phyloP scores from a whole-genome alignment of 2,888 invertebrate species.

The Orthosia incerta region DNA sequence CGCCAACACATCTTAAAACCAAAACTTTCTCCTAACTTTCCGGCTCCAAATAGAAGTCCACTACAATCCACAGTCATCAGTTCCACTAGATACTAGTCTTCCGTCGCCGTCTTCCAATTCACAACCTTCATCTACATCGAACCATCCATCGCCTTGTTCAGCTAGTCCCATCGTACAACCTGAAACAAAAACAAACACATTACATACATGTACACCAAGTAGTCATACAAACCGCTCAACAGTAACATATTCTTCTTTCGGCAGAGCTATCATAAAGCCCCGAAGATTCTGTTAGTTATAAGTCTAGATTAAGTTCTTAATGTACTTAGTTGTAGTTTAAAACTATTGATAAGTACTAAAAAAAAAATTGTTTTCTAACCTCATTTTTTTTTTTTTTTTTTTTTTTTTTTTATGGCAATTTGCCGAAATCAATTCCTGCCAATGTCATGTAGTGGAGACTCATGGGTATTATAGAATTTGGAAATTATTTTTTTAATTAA shows the following conservation, averaged over 20 bases:
- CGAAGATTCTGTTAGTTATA: too few relatives aligned
- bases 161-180: neutral
- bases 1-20: neutral
- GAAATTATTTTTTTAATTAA: too few relatives aligned
- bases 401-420: too few relatives aligned
- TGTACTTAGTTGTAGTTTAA: too few relatives aligned
- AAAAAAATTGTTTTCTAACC: too few relatives aligned
- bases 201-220: neutral
- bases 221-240: neutral
- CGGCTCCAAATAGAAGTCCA: neutral
- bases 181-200: neutral
- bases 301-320: too few relatives aligned
- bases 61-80: neutral
- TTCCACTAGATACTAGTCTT: neutral
- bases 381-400: too few relatives aligned
- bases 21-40: neutral
- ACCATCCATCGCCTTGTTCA: neutral
- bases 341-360: too few relatives aligned
- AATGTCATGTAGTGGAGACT: too few relatives aligned
- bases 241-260: neutral
- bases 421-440: too few relatives aligned
- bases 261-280: conserved; percentile 4
- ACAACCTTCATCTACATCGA: neutral
- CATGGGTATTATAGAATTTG: too few relatives aligned
- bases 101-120: too few relatives aligned